These are phyloP conservation scores for Dendroctonus valens DNA, from an alignment of 1,140 invertebrate species.

Conservation along the genomic window DNA sequence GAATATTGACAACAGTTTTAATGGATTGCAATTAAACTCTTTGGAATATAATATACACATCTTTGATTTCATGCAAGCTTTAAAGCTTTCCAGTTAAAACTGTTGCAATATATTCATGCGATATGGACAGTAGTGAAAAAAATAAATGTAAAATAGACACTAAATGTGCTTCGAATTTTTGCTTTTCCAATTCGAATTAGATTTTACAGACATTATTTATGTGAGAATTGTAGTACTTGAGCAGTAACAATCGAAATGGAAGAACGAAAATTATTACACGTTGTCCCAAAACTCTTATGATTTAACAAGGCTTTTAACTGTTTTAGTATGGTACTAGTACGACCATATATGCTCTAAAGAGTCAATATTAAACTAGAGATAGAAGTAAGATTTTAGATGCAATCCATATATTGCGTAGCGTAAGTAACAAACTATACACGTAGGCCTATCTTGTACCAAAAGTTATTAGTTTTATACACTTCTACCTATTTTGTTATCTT, in stretches of 20 bases:
- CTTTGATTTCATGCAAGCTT: too few relatives aligned
- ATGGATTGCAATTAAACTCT: too few relatives aligned
- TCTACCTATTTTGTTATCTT: slow-evolving; percentile 45
- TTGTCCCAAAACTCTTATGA: slow-evolving; percentile 37
- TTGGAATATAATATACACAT: too few relatives aligned
- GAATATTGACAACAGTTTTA: too few relatives aligned
- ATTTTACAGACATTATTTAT: not conserved
- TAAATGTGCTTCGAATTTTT: slow-evolving; percentile 22
- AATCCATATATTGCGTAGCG: slow-evolving; percentile 45
- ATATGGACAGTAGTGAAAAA: not conserved
- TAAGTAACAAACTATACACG: slow-evolving; percentile 45
- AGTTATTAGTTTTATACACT: slow-evolving; percentile 47
- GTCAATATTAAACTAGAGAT: slow-evolving; percentile 49
- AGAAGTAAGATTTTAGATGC: slow-evolving; percentile 40
- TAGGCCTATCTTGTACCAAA: slow-evolving; percentile 49
- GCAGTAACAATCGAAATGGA: slow-evolving; percentile 2
- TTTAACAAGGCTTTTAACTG: slow-evolving; percentile 43
- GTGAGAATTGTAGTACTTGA: not conserved
- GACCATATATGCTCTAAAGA: slow-evolving; percentile 45
- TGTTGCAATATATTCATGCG: too few relatives aligned
- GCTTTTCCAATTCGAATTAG: slow-evolving; percentile 3
- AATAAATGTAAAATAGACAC: slow-evolving; percentile 13
- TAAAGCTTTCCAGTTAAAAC: too few relatives aligned
- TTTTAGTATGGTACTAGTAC: slow-evolving; percentile 40
- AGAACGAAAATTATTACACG: slow-evolving; percentile 15